phyloP scores from a whole-genome alignment of 2,797 vertebrate species.

The Antrozous pallidus region DNA sequence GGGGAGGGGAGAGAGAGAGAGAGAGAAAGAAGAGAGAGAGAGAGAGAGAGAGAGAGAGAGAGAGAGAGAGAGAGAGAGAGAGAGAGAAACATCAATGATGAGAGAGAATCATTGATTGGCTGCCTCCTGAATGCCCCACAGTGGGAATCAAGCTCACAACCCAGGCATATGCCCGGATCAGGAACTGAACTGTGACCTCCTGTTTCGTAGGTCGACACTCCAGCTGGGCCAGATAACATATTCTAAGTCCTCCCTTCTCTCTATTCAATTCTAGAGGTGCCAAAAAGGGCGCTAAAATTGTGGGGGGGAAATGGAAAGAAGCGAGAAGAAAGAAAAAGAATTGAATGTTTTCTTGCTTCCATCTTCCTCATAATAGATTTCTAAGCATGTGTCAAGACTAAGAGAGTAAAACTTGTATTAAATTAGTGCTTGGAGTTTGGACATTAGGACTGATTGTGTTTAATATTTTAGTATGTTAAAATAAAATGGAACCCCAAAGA shows the following conservation, averaged over 20 bases:
- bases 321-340: background rate
- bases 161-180: background rate
- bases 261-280: background rate
- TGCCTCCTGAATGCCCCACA: background rate
- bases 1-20: too few species aligned
- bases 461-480: background rate
- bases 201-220: too few species aligned
- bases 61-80: too few species aligned
- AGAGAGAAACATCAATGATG: background rate
- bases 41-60: too few species aligned
- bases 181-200: background rate
- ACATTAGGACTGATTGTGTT: background rate
- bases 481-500: background rate
- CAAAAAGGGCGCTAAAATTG: background rate
- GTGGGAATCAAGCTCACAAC: background rate
- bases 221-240: background rate
- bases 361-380: background rate
- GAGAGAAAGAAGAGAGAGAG: background rate
- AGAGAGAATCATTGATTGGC: background rate
- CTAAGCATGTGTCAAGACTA: background rate
- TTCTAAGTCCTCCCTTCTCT: background rate
- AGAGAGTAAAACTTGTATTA: background rate
- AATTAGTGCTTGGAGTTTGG: background rate
- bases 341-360: background rate
- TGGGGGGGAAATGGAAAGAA: background rate